Percentiles rank a stretch among this genome's conserved stretches.
Evolutionary conservation across 1,140 invertebrate genomes (phyloP).

Genomic region (Papilio glaucus): DNA sequence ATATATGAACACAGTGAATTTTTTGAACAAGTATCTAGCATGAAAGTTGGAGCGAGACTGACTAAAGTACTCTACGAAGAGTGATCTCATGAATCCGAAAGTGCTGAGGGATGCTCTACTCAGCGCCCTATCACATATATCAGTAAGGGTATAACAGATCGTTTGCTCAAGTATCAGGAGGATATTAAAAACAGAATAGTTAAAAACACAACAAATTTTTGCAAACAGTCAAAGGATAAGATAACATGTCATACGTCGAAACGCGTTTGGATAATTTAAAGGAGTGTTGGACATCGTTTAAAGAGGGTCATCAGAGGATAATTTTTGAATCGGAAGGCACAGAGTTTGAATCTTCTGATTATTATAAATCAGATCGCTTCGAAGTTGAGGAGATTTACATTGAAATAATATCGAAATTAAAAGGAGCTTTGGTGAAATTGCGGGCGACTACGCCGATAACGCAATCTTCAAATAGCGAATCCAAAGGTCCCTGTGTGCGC

Average conservation of each 20-base stretch:
- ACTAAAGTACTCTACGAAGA: too few species aligned
- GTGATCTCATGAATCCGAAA: too few species aligned
- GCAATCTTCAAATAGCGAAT: not conserved
- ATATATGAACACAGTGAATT: too few species aligned
- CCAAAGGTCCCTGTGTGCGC: not conserved
- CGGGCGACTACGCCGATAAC: not conserved
- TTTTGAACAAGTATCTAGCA: too few species aligned
- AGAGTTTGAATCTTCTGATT: slow-evolving; percentile 30
- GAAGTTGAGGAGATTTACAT: slow-evolving; percentile 27
- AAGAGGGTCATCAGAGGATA: slow-evolving; percentile 30
- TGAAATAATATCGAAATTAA: slow-evolving; percentile 36
- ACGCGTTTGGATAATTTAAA: slow-evolving; percentile 39
- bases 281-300: slow-evolving; percentile 38
- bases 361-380: slow-evolving; percentile 21
- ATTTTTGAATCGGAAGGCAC: slow-evolving; percentile 14
- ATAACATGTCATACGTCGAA: slow-evolving; percentile 36
- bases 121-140: too few species aligned
- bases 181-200: slow-evolving; percentile 34
- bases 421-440: slow-evolving; percentile 21
- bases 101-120: too few species aligned
- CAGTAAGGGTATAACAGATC: not conserved
- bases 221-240: slow-evolving; percentile 39
- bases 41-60: too few species aligned
- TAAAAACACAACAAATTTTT: slow-evolving; percentile 39
- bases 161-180: slow-evolving; percentile 19